Evolutionary conservation across 2,797 vertebrate genomes (phyloP), one percentile per base, ranked within the genome.

Genomic region (Poecilia wingei): DNA sequence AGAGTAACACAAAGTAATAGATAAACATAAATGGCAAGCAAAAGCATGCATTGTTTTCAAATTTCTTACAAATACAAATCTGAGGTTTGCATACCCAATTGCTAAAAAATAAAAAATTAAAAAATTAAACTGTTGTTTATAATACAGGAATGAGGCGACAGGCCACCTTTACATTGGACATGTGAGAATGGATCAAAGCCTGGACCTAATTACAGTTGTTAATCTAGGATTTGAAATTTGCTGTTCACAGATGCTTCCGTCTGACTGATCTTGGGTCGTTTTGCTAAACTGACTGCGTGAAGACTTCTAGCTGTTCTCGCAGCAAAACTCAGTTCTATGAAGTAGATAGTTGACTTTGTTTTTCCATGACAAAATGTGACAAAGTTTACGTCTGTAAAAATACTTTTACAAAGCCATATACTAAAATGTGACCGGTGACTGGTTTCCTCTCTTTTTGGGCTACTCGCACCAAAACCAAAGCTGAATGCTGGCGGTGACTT

Each of bases 401-500:
- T 68, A 39, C 7, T 41, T 68, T 43, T n/a, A 43, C 36, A 25
- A 25, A 25, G 39, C 66, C 2, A 1, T 69, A 3, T 36, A 43
- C 25, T 22, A 55, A 69, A 49, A 72, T 33, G 7, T 59, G 33
- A 73, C 25, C 71, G 66, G 51, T 41, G 4, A 80, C 10, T 68
- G 18, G 7, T 78, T 59, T 73, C 7, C 3, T 39, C 36, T 33
- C 69, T 83, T 20, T 53, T 12, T 81, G 82, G 76, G 41, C 57
- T 84, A 75, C 8, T 71, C 28, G 9, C 46, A 81, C 8, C 41
- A 69, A 46, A 80, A 78, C 41, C 4, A 31, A 78, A 82, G 69
- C 46, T 80, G n/a, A 86, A 81, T 84, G 53, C 45, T 74, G 83
- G 81, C 55, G 33, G 66, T 25, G 39, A 68, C 64, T 78, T 72